These are phyloP conservation scores for Enteromius fasciolatus DNA, from an alignment of 2,797 vertebrate species.

Conservation along the genomic window DNA sequence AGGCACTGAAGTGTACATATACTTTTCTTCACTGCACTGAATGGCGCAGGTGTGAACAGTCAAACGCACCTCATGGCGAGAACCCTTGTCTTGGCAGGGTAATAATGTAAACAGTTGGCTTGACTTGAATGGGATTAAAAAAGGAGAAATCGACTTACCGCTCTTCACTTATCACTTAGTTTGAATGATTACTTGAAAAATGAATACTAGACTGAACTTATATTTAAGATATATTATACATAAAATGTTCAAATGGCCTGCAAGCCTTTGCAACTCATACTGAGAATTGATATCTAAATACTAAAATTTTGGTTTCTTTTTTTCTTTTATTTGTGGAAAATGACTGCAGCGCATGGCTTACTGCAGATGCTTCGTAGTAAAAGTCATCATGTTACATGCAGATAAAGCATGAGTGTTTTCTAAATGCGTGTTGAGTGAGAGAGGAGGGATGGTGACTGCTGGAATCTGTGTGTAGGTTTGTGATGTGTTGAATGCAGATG, in stretches of 20 bases:
- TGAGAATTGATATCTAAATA: neutral
- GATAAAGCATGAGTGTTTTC: constrained; percentile 12
- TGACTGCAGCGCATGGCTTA: neutral
- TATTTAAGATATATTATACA: neutral
- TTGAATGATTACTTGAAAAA: neutral
- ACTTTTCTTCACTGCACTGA: neutral
- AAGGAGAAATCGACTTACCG: neutral
- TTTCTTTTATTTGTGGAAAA: neutral
- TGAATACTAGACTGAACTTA: neutral
- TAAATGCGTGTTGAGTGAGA: constrained; percentile 12
- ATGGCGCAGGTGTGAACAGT: neutral
- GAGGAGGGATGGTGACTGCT: constrained; percentile 13
- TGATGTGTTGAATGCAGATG: constrained; percentile 14
- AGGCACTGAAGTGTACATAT: neutral
- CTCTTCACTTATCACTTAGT: neutral
- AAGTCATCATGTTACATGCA: constrained; percentile 6
- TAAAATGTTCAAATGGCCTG: neutral
- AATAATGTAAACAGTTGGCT: neutral
- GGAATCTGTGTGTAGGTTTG: constrained; percentile 3
- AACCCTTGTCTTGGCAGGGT: neutral
- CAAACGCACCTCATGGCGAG: neutral
- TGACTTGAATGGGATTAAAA: neutral
- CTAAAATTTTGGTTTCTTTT: neutral
- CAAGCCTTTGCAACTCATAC: neutral
- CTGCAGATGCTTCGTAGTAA: neutral